These are phyloP conservation scores for Eupithecia pulchellata DNA, from an alignment of 2,888 invertebrate species.

Conservation along the genomic window DNA sequence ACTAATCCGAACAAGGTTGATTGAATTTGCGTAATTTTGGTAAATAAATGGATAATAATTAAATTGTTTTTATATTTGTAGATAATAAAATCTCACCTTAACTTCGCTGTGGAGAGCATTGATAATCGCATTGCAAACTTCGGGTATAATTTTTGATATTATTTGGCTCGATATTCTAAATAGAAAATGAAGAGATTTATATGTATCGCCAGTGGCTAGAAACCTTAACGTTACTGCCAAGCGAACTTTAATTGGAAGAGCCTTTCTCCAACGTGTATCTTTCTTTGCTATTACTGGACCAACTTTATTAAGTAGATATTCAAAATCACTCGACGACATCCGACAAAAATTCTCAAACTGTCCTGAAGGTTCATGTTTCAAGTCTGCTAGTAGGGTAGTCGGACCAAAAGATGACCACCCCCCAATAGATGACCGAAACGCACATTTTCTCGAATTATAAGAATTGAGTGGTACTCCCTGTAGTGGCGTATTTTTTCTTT, in stretches of 20 bases:
- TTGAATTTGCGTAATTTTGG: slow-evolving; percentile 18
- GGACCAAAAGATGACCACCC: too few relatives aligned
- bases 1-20: slow-evolving; percentile 19
- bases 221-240: slow-evolving; percentile 22
- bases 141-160: slow-evolving; percentile 17
- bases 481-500: too few relatives aligned
- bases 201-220: slow-evolving; percentile 12
- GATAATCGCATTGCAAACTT: slow-evolving; percentile 16
- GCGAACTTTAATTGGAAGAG: slow-evolving; percentile 26
- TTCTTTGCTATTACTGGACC: slow-evolving; percentile 26
- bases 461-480: too few relatives aligned
- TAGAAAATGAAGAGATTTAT: slow-evolving; percentile 17
- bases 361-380: slow-evolving; percentile 17
- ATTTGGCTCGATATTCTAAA: slow-evolving; percentile 17
- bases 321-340: slow-evolving; percentile 29
- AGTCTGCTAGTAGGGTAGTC: too few relatives aligned
- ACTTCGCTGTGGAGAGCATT: slow-evolving; percentile 14
- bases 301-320: slow-evolving; percentile 28
- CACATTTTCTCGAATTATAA: too few relatives aligned
- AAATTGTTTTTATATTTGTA: slow-evolving; percentile 18
- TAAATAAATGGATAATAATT: slow-evolving; percentile 22
- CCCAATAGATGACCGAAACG: too few relatives aligned
- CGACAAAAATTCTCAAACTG: slow-evolving; percentile 31
- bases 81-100: slow-evolving; percentile 18
- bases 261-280: slow-evolving; percentile 23